Evolutionary conservation across 2,888 invertebrate species (phyloP).

Genomic region (Monochamus alternatus): DNA sequence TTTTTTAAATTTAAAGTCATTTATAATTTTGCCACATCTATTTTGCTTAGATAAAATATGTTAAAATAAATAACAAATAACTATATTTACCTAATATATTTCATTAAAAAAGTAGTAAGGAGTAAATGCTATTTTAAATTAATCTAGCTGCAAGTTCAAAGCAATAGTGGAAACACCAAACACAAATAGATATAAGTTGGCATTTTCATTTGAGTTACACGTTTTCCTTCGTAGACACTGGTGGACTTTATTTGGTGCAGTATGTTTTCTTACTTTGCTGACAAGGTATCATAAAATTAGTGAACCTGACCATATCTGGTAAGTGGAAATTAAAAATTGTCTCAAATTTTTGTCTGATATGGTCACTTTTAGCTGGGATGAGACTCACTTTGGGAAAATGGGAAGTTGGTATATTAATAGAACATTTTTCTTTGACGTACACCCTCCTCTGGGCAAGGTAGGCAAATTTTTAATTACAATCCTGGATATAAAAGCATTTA

Average conservation of each 20-base stretch:
- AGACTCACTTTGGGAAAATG: constrained; percentile 99
- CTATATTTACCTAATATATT: no score
- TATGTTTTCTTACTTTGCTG: constrained; percentile 79
- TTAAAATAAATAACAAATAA: no score
- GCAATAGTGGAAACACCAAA: no score
- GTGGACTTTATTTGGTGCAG: constrained; percentile 79
- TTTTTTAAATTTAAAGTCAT: neutral
- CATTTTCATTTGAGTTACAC: neutral
- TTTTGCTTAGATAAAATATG: no score
- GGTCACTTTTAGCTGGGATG: constrained; percentile 86
- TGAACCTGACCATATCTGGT: constrained; percentile 96
- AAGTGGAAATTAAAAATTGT: constrained; percentile 65
- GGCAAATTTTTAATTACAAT: neutral
- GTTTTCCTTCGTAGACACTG: constrained; percentile 67
- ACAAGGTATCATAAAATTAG: constrained; percentile 92
- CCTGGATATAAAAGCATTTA: neutral
- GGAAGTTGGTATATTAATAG: constrained; percentile 98
- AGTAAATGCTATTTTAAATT: no score
- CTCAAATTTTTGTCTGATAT: constrained; percentile 25
- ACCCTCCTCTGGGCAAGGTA: constrained; percentile 97
- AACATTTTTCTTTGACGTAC: constrained; percentile 98
- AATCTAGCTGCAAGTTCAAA: no score
- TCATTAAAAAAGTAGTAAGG: no score
- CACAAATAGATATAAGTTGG: no score
- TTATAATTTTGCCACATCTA: no score